Evolutionary conservation across 2,797 vertebrate genomes (phyloP).

Genomic region (Bucorvus abyssinicus): DNA sequence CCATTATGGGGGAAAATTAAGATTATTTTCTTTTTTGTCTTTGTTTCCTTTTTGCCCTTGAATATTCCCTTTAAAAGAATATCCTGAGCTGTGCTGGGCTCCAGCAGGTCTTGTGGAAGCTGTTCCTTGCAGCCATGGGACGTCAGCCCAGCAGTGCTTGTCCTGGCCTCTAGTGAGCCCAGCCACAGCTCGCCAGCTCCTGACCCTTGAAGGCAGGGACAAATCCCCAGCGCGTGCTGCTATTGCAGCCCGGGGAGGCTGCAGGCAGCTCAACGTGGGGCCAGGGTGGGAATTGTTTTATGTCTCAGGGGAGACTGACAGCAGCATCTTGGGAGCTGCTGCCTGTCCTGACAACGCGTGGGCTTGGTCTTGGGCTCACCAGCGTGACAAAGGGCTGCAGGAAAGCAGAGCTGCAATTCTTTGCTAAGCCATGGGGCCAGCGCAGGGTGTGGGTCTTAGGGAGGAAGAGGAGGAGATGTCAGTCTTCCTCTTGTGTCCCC

Average conservation of each 20-base stretch:
- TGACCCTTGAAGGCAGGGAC: background rate
- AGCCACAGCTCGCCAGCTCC: background rate
- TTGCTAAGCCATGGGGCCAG: background rate
- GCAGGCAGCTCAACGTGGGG: background rate
- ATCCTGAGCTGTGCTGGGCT: background rate
- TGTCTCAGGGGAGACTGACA: background rate
- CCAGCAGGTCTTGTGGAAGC: background rate
- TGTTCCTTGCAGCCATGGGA: background rate
- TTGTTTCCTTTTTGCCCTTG: background rate
- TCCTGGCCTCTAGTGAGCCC: background rate
- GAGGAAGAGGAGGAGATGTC: background rate
- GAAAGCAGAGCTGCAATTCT: background rate
- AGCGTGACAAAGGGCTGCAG: background rate
- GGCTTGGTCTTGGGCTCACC: background rate
- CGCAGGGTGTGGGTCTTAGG: background rate
- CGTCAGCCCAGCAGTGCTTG: background rate
- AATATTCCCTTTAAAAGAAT: background rate
- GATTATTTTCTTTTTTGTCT: background rate
- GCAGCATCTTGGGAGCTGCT: background rate
- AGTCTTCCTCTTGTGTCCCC: background rate
- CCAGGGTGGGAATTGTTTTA: background rate
- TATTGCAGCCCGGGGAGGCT: background rate
- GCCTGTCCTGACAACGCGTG: background rate
- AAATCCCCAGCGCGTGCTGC: accelerated
- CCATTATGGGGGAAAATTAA: background rate